Percentiles rank a stretch among this genome's conserved stretches.
These are phyloP conservation scores for Colaptes auratus DNA, from an alignment of 2,113 vertebrate genomes.

Conservation along the genomic window DNA sequence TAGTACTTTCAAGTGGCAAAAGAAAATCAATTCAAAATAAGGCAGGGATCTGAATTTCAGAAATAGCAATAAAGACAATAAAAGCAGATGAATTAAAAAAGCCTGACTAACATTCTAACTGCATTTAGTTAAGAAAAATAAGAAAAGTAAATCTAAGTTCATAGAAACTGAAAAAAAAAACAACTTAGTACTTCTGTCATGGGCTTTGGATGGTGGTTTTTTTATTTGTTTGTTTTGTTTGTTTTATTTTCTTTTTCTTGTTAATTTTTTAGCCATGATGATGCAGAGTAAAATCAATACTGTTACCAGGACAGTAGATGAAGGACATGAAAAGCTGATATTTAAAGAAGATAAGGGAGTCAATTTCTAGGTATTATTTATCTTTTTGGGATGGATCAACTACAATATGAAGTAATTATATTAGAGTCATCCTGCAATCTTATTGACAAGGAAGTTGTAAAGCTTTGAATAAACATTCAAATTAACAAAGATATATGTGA, in stretches of 20 bases:
- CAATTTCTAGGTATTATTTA: neutral
- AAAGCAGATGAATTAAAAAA: neutral
- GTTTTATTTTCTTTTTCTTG: accelerated
- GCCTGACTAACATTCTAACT: neutral
- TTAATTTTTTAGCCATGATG: neutral
- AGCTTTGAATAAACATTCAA: neutral
- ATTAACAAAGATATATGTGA: neutral
- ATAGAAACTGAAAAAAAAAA: neutral
- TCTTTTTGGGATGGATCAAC: neutral
- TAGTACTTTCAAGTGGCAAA: neutral
- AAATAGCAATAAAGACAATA: neutral
- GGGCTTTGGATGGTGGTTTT: neutral
- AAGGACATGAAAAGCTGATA: neutral
- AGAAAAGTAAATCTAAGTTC: neutral
- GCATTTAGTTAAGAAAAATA: neutral
- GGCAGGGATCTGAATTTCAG: neutral
- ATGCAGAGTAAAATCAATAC: neutral
- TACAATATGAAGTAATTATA: neutral
- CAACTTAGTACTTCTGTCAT: neutral
- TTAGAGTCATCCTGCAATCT: neutral
- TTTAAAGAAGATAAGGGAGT: neutral
- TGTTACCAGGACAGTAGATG: neutral
- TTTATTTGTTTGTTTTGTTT: no score
- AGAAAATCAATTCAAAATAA: neutral
- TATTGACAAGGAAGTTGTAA: neutral